Base-by-base conservation (phyloP, 2,888 invertebrate genomes). In the Arenicola marina region DNA sequence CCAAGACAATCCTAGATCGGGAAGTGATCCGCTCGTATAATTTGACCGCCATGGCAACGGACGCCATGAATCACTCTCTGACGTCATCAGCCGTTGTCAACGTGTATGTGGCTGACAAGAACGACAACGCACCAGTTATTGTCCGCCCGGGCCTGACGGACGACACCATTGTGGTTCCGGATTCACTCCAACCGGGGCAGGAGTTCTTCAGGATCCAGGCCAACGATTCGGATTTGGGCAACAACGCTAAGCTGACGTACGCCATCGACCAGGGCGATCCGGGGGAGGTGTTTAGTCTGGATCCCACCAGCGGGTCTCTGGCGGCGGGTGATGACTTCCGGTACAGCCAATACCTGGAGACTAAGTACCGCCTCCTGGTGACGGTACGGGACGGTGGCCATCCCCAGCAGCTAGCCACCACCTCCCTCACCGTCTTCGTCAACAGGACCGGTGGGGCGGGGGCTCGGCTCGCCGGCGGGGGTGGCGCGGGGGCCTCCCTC, bases 1-100 rank as follows among this genome's bases (percentile, higher is more conserved):
- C 96, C 0, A 90, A 91, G 4, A 29, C 43, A 11, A 21, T 28
- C 21, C 61, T 70, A 51, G 68, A 70, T 56, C 58, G 70, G 26
- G 70, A 70, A 46, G 55, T 56, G 24, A 44, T 55, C 21, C 59
- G 64, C 0, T 48, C 58, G 21, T 69, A 65, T 54, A 46, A 66
- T 51, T 51, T 70, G 15, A 34, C 48, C 15, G 63, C 67, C 26
- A 48, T 61, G 15, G 70, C 66, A 31, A 56, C 33, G 26, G 68
- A 70, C 29, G 33, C 53, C 28, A 46, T 54, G 26, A 45, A 24
- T 31, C 61, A 51, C 4, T 38, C 51, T n/a, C 46, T 57, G 45
- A 45, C 45, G 24, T 54, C 58, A 24, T 51, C 60, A 24, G 45
- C 56, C 28, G 51, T 34, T 34, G 61, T 61, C 29, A 55, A 28